phyloP scores from a whole-genome alignment of 2,113 vertebrate species.

The Heloderma charlesbogerti region DNA sequence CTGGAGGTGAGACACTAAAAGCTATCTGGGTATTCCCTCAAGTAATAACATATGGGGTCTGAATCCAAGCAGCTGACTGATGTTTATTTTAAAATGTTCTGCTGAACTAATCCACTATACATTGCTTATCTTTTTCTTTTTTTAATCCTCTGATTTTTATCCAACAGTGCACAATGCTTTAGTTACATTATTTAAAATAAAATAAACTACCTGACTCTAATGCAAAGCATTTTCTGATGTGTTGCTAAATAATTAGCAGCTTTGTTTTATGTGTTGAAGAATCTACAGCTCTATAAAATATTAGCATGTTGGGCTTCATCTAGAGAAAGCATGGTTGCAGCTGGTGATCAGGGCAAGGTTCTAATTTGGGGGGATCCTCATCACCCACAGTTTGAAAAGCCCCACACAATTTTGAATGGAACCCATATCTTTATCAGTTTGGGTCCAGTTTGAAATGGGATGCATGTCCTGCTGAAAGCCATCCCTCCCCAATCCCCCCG shows the following conservation, averaged over 20 bases:
- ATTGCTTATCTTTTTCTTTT: conserved; percentile 4
- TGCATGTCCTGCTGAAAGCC: not conserved
- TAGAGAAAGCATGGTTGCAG: not conserved
- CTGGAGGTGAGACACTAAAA: conserved; percentile 24
- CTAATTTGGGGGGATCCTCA: not conserved
- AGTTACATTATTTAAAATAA: conserved; percentile 26
- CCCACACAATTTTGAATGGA: not conserved
- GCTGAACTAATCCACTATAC: conserved; percentile 31
- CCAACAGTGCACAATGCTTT: not conserved
- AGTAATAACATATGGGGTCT: conserved; percentile 35
- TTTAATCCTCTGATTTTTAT: conserved; percentile 18
- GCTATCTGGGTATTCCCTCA: conserved; percentile 21
- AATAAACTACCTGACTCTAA: conserved; percentile 22
- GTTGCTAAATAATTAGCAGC: not conserved
- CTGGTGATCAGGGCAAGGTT: not conserved
- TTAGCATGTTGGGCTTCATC: no score
- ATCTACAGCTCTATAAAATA: not conserved
- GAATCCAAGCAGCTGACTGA: conserved; percentile 24
- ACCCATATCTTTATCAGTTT: not conserved
- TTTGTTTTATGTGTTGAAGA: not conserved
- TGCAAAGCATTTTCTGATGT: conserved; percentile 3
- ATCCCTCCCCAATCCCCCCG: no score
- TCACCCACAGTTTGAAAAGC: not conserved
- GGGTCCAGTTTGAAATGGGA: not conserved
- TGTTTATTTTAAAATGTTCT: conserved; percentile 37